Percentiles rank a stretch among this genome's conserved stretches.
Conservation (phyloP, 2,888 invertebrate species). For the Deilephila elpenor region DNA sequence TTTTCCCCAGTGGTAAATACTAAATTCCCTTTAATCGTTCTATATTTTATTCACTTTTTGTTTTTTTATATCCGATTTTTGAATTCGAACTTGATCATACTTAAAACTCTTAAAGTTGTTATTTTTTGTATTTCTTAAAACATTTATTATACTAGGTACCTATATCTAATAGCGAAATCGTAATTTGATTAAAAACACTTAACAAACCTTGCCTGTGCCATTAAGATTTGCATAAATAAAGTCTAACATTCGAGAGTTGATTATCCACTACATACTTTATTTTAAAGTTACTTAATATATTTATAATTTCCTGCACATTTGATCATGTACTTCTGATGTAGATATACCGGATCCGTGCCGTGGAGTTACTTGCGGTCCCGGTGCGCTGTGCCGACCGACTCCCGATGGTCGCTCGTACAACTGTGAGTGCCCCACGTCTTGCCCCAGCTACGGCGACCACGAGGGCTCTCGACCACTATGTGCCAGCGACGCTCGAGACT, state of each 20-base stretch:
- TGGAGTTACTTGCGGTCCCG: slow-evolving; percentile 91
- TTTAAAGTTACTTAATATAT: too few relatives aligned
- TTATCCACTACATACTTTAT: too few relatives aligned
- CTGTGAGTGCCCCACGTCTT: slow-evolving; percentile 91
- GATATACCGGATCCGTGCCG: slow-evolving; percentile 89
- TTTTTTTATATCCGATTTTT: neutral
- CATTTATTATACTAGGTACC: neutral
- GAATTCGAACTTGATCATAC: too few relatives aligned
- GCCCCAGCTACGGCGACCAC: slow-evolving; percentile 93
- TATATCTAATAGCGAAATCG: too few relatives aligned
- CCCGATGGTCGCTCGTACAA: slow-evolving; percentile 89
- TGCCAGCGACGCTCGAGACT: slow-evolving; percentile 93
- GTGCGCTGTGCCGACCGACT: slow-evolving; percentile 88
- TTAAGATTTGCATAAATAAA: too few relatives aligned
- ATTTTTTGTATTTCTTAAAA: neutral
- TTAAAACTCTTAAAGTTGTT: too few relatives aligned
- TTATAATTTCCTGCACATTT: neutral
- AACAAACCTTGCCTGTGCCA: too few relatives aligned
- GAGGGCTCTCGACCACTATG: slow-evolving; percentile 92
- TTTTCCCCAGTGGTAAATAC: slow-evolving; percentile 82
- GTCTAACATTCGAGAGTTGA: too few relatives aligned
- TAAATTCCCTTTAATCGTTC: neutral
- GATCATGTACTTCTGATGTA: slow-evolving; percentile 40
- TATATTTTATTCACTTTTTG: neutral
- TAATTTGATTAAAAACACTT: too few relatives aligned